Evolutionary conservation across 2,888 invertebrate species (phyloP).

Genomic region (Troides aeacus): DNA sequence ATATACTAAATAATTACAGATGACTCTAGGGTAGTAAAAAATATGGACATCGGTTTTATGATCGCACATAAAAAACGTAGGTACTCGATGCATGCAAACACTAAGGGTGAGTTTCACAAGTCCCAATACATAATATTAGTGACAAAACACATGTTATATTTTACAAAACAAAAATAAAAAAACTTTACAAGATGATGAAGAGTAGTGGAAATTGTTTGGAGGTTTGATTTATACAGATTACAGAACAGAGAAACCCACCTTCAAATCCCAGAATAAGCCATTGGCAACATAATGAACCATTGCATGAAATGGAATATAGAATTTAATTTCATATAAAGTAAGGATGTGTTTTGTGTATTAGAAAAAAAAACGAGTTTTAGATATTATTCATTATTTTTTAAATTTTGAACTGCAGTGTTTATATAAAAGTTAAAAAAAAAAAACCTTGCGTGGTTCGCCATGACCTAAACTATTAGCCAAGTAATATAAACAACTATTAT

Average conservation of each 20-base stretch:
- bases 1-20: conserved; percentile 12
- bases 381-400: neutral
- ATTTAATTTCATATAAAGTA: conserved; percentile 23
- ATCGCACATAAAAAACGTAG: conserved; percentile 7
- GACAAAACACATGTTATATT: conserved; percentile 44
- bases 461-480: neutral
- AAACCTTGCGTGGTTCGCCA: neutral
- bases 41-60: neutral
- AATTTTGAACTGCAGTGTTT: neutral
- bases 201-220: conserved; percentile 35
- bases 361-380: neutral
- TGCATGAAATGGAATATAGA: conserved; percentile 55
- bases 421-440: neutral
- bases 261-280: conserved; percentile 34
- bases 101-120: conserved; percentile 36
- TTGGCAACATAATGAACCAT: conserved; percentile 43
- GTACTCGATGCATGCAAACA: conserved; percentile 40
- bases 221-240: conserved; percentile 40
- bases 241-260: conserved; percentile 36
- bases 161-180: conserved; percentile 30
- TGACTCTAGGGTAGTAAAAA: neutral
- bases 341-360: conserved; percentile 1
- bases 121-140: conserved; percentile 37
- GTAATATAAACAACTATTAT: neutral
- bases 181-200: conserved; percentile 19